Conservation (phyloP, 2,797 vertebrate species). For the Geotria australis region DNA sequence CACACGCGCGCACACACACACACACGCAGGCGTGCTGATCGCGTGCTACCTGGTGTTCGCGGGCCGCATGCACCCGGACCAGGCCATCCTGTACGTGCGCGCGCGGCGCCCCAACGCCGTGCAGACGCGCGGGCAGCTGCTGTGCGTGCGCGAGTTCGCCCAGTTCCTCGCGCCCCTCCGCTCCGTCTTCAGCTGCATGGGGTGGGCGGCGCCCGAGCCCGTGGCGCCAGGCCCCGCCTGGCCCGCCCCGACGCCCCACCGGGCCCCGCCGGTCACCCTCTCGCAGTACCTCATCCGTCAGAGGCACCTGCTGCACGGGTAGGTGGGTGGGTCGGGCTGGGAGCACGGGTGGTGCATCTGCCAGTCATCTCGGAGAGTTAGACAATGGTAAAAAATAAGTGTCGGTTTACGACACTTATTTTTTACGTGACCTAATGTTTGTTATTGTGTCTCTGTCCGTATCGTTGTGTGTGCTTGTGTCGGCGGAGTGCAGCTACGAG, state of each 20-base stretch:
- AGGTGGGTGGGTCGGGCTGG: neutral
- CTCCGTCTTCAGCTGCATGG: constrained; percentile 20
- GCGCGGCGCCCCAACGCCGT: constrained; percentile 78
- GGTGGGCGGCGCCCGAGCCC: neutral
- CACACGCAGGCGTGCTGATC: constrained; percentile 40
- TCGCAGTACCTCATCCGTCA: constrained; percentile 70
- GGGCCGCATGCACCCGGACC: constrained; percentile 68
- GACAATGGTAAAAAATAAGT: too few relatives aligned
- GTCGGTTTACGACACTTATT: too few relatives aligned
- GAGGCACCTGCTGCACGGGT: constrained; percentile 61
- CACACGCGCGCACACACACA: neutral
- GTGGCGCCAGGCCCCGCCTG: constrained; percentile 6
- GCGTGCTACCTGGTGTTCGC: constrained; percentile 87
- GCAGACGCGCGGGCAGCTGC: constrained; percentile 65
- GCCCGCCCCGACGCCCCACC: constrained; percentile 19
- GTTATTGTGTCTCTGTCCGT: neutral
- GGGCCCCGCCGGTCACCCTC: constrained; percentile 34
- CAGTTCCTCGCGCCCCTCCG: constrained; percentile 60
- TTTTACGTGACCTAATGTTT: neutral
- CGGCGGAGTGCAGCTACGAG: constrained; percentile 17
- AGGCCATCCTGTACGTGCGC: constrained; percentile 69
- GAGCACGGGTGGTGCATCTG: neutral
- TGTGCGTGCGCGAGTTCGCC: constrained; percentile 66
- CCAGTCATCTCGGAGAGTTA: too few relatives aligned
- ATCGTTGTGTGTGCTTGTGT: neutral